Evolutionary conservation across 1,140 invertebrate species (phyloP).

Genomic region (Sitophilus oryzae): DNA sequence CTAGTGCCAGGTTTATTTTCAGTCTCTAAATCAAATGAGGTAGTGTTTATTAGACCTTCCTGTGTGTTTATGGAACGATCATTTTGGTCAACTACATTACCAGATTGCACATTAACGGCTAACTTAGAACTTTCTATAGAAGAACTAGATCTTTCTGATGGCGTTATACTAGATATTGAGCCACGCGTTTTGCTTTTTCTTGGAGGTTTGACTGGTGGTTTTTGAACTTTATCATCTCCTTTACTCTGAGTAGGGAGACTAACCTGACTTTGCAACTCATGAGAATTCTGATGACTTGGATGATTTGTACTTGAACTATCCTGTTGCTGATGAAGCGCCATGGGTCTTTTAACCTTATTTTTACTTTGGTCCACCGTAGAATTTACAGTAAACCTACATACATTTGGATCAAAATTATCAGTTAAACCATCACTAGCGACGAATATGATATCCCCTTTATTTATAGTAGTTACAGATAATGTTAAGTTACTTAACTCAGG

Average conservation of each 20-base stretch:
- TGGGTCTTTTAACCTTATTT: conserved; percentile 5
- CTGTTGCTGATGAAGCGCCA: conserved; percentile 1
- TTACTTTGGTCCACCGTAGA: conserved; percentile 15
- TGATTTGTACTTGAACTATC: too few relatives aligned
- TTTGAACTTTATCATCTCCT: conserved; percentile 10
- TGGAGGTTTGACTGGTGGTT: conserved; percentile 36
- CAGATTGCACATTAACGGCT: not conserved
- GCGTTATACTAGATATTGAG: conserved; percentile 18
- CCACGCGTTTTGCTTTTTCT: conserved; percentile 27
- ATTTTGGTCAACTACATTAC: not conserved
- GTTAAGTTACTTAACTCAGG: conserved; percentile 89
- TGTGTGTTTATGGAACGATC: not conserved
- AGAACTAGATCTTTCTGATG: conserved; percentile 23
- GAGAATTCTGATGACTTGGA: not conserved
- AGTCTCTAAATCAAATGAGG: not conserved
- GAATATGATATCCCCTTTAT: conserved; percentile 81
- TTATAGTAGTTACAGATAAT: conserved; percentile 79
- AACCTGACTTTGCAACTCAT: not conserved
- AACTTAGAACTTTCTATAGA: conserved; percentile 6
- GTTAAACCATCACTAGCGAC: conserved; percentile 88
- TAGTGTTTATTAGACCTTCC: not conserved
- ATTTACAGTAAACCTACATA: conserved; percentile 82
- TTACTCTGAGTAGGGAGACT: not conserved
- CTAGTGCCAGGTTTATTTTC: not conserved
- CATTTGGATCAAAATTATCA: conserved; percentile 92